phyloP scores from a whole-genome alignment of 2,797 vertebrate species.

The Oreonectes daqikongensis region DNA sequence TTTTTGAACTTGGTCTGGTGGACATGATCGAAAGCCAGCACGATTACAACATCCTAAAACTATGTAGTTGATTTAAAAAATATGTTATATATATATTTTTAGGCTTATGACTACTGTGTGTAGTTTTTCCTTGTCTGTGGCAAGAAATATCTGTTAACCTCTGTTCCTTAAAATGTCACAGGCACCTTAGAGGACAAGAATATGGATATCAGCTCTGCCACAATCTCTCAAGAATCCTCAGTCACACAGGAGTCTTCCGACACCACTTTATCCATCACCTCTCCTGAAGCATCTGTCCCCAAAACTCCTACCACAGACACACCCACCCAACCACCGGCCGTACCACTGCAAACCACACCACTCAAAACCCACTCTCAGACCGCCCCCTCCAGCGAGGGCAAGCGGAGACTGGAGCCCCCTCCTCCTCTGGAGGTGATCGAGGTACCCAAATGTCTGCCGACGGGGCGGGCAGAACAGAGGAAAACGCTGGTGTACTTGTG shows the following conservation, averaged over 20 bases:
- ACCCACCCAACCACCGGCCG: conserved; percentile 9
- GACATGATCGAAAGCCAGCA: no score
- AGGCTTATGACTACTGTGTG: no score
- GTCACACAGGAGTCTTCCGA: conserved; percentile 72
- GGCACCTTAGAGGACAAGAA: conserved; percentile 64
- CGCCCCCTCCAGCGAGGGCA: conserved; percentile 71
- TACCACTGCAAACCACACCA: conserved; percentile 54
- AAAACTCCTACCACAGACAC: conserved; percentile 56
- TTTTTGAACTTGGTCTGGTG: no score
- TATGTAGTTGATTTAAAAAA: no score
- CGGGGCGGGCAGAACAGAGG: conserved; percentile 82
- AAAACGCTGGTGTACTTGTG: conserved; percentile 90
- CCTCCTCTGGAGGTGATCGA: conserved; percentile 72
- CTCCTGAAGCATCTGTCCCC: conserved; percentile 53
- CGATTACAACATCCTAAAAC: no score
- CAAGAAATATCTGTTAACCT: neutral
- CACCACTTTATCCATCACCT: conserved; percentile 66
- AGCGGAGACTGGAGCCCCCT: conserved; percentile 76
- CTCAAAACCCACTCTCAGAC: conserved; percentile 49
- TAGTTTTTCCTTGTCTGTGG: neutral
- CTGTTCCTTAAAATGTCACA: conserved; percentile 34
- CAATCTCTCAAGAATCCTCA: conserved; percentile 66
- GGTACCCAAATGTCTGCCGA: conserved; percentile 84
- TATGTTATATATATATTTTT: no score
- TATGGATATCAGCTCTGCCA: conserved; percentile 44